Evolutionary conservation across 2,888 invertebrate genomes (phyloP), one percentile per base, ranked within the genome.

Genomic region (Antheraea assamensis): DNA sequence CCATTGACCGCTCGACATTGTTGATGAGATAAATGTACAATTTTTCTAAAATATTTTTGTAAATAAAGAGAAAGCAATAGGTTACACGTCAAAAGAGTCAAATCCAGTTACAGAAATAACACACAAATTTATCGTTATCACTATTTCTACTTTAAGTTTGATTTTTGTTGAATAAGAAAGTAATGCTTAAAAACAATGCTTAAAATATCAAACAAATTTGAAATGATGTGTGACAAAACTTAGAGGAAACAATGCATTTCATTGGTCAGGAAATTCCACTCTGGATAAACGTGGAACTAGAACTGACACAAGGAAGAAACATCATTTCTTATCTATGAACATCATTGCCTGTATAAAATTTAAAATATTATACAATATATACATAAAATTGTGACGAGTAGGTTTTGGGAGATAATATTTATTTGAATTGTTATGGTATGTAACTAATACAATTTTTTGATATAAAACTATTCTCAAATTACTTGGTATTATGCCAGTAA

Each of bases 1-100:
- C 96, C 96, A 97, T 90, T 96, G 96, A 85, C 95, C 95, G 81
- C 87, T 92, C 79, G 94, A 93, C 94, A 94, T 94, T 80, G 77
- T 91, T 83, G 77, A 27, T 76, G 76, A 79, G 74, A 78, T 83
- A 83, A 78, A 79, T 73, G 76, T 64, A 72, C 71, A 79, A 78
- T 80, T 81, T 81, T 81, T 78, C 78, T 79, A 82, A 79, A 76
- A 85, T 85, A 83, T 85, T 88, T 87, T 89, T 88, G 90, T 92
- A 93, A 92, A 91, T 91, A 91, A 86, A 86, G 81, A 79, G 84
- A 89, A 90, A 89, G 89, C 87, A 86, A 87, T 86, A 90, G 85
- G 87, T 89, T 90, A 93, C 92, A 93, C 93, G 94, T 93, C 94
- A 94, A 93, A 92, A 87, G 61, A 30, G 15, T 87, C 87, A 89